phyloP scores from a whole-genome alignment of 2,888 invertebrate species.

The Drosophila bunnanda region DNA sequence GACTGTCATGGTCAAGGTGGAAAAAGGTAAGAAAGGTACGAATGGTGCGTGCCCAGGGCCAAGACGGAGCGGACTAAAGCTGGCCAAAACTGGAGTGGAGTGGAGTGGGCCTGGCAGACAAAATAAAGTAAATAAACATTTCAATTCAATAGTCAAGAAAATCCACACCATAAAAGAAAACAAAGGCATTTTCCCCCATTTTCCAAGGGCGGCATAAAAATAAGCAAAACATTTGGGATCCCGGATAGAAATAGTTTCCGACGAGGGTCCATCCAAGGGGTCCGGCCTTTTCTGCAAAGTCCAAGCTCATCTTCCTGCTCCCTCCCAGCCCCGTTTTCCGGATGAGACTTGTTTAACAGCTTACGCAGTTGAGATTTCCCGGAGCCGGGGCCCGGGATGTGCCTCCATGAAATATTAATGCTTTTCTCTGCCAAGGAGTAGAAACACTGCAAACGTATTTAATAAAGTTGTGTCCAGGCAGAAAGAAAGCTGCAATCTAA shows the following conservation, averaged over 20 bases:
- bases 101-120: not conserved
- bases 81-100: not conserved
- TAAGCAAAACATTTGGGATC: slow-evolving; percentile 36
- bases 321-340: not conserved
- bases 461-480: not conserved
- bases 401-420: slow-evolving; percentile 58
- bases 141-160: slow-evolving; percentile 71
- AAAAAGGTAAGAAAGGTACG: slow-evolving; percentile 18
- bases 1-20: slow-evolving; percentile 54
- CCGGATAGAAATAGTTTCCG: slow-evolving; percentile 44
- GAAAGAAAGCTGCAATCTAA: not conserved
- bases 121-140: slow-evolving; percentile 66
- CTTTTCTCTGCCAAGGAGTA: not conserved
- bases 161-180: slow-evolving; percentile 56
- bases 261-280: slow-evolving; percentile 31
- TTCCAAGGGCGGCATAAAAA: slow-evolving; percentile 36
- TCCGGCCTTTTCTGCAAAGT: slow-evolving; percentile 3
- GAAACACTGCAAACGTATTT: not conserved
- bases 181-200: slow-evolving; percentile 41
- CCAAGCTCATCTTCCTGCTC: not conserved
- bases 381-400: not conserved
- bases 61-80: not conserved
- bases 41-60: slow-evolving; percentile 9
- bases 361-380: slow-evolving; percentile 43
- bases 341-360: slow-evolving; percentile 44